Percentiles rank a stretch among this genome's conserved stretches.
phyloP scores from a whole-genome alignment of 2,113 vertebrate species.

The Narcine bancroftii region DNA sequence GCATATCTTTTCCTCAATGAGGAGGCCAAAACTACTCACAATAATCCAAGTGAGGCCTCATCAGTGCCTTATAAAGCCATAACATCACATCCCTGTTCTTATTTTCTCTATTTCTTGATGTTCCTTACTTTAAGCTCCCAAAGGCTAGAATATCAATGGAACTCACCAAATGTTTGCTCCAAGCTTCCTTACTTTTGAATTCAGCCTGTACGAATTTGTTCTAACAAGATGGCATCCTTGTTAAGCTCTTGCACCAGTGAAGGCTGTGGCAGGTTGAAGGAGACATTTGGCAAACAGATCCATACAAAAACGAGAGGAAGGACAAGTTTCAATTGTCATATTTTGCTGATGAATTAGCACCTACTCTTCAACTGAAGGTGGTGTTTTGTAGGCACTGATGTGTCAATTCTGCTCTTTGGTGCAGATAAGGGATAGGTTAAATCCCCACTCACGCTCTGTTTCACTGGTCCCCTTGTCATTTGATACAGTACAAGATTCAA shows the following conservation, averaged over 20 bases:
- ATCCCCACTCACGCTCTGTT: neutral
- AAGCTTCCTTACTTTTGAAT: neutral
- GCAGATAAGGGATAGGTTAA: neutral
- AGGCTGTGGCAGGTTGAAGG: neutral
- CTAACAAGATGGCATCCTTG: neutral
- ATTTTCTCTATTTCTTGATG: too few species aligned
- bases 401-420: neutral
- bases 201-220: neutral
- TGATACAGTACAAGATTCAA: neutral
- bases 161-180: neutral
- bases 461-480: neutral
- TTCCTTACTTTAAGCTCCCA: neutral
- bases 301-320: neutral
- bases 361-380: neutral
- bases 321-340: neutral
- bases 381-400: neutral
- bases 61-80: too few species aligned
- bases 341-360: neutral
- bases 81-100: too few species aligned
- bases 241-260: neutral
- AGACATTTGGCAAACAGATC: neutral
- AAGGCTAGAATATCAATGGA: neutral
- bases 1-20: too few species aligned
- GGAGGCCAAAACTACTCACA: too few species aligned
- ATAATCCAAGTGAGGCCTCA: too few species aligned